phyloP scores from a whole-genome alignment of 2,113 vertebrate genomes.

The Pseudorectes ferrugineus region DNA sequence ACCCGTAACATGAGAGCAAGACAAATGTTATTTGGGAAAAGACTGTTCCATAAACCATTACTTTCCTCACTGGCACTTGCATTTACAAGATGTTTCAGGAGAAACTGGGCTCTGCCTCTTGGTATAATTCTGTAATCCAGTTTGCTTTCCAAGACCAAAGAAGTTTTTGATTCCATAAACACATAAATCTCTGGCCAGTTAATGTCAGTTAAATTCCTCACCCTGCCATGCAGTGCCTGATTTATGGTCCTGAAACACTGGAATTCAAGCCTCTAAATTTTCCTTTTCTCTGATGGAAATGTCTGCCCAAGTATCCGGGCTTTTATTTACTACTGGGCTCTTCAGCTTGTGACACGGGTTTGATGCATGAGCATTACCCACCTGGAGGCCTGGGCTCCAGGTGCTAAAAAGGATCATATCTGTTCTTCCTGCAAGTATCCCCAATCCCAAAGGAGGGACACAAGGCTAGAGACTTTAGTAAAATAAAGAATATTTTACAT shows the following conservation, averaged over 20 bases:
- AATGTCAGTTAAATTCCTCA: not conserved
- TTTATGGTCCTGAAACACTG: not conserved
- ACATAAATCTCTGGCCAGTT: constrained; percentile 8
- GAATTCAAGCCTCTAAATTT: not conserved
- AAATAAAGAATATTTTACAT: not conserved
- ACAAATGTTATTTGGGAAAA: not conserved
- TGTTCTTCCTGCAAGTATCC: not conserved
- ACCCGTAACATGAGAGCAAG: not conserved
- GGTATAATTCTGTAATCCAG: not conserved
- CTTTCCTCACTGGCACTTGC: not conserved
- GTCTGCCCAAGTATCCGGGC: not conserved
- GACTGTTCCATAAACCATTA: not conserved
- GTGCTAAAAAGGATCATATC: not conserved
- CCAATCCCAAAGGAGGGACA: not conserved
- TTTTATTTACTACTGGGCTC: not conserved
- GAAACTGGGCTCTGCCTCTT: not conserved
- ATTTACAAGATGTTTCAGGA: not conserved
- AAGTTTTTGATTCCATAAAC: not conserved
- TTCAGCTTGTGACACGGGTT: not conserved
- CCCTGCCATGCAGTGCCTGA: not conserved
- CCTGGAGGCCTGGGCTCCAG: not conserved
- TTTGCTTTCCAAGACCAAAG: constrained; percentile 1
- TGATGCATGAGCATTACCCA: not conserved
- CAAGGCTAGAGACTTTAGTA: not conserved
- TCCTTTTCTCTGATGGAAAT: not conserved